Conservation (phyloP, 2,888 invertebrate genomes). For the Labia minor region DNA sequence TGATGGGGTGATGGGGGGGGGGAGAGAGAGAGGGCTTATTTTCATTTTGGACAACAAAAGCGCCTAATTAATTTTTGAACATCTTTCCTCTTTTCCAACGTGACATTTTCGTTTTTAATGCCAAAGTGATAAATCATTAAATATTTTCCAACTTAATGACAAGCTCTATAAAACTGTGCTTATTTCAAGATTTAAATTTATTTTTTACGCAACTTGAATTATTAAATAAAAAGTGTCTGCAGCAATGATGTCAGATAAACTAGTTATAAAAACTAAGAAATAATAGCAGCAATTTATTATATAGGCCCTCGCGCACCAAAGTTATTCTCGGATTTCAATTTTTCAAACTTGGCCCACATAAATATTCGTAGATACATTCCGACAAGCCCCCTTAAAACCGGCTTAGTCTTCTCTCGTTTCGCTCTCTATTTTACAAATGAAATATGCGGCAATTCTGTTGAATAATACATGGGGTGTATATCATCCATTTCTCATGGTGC, state of each 20-base stretch:
- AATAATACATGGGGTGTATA: slow-evolving; percentile 52
- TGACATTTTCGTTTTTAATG: not conserved
- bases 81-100: not conserved
- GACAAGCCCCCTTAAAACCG: slow-evolving; percentile 20
- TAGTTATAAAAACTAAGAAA: not conserved
- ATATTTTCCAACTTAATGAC: slow-evolving; percentile 6
- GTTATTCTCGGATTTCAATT: slow-evolving; percentile 25
- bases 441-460: slow-evolving; percentile 52
- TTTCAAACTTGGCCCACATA: slow-evolving; percentile 23
- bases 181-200: slow-evolving; percentile 1
- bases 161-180: not conserved
- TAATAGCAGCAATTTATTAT: not conserved
- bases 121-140: not conserved
- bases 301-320: slow-evolving; percentile 16
- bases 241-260: not conserved
- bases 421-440: slow-evolving; percentile 45
- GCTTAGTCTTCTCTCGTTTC: slow-evolving; percentile 21
- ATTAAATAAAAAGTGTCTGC: slow-evolving; percentile 3
- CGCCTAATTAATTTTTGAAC: not conserved
- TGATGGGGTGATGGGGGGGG: no score
- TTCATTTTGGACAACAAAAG: not conserved
- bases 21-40: no score
- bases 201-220: not conserved
- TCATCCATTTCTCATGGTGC: slow-evolving; percentile 33
- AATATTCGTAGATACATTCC: slow-evolving; percentile 21